A percentile compares a stretch with the other conserved stretches of the same genome.
These are phyloP conservation scores for Dasysyrphus tricinctus DNA, from an alignment of 2,888 invertebrate species.

Conservation along the genomic window DNA sequence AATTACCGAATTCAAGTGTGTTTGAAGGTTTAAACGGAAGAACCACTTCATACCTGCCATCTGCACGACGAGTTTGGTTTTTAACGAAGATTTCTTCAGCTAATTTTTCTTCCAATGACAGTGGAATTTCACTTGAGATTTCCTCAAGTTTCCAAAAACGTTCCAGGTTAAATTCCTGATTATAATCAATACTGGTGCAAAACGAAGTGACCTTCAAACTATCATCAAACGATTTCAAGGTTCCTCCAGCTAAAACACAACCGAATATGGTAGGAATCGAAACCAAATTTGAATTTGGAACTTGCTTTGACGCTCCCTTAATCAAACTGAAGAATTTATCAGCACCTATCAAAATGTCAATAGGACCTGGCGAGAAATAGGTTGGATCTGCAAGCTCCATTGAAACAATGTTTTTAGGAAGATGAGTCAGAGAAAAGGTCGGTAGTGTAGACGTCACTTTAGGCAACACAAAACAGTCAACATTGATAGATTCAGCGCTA, in stretches of 20 bases:
- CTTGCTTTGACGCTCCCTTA: not conserved
- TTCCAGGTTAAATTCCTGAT: constrained; percentile 7
- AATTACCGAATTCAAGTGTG: constrained; percentile 1
- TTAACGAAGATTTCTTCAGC: constrained; percentile 9
- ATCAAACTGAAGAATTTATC: not conserved
- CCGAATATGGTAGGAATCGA: constrained; percentile 2
- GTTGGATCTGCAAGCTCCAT: not conserved
- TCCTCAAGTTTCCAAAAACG: constrained; percentile 27
- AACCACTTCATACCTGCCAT: not conserved
- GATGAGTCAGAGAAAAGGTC: not conserved
- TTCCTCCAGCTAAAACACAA: not conserved
- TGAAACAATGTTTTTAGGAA: not conserved
- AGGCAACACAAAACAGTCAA: too few relatives aligned
- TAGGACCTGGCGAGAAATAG: not conserved
- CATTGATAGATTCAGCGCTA: too few relatives aligned
- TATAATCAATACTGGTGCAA: not conserved
- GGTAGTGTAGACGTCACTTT: not conserved
- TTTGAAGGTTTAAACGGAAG: not conserved
- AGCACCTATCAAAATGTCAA: constrained; percentile 2
- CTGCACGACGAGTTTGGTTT: not conserved
- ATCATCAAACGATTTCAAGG: not conserved
- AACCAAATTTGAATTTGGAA: not conserved
- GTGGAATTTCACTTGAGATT: not conserved
- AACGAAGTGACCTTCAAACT: not conserved
- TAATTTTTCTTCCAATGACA: constrained; percentile 13